These are phyloP conservation scores for Lemur catta DNA, from an alignment of 2,797 vertebrate species.

Conservation along the genomic window DNA sequence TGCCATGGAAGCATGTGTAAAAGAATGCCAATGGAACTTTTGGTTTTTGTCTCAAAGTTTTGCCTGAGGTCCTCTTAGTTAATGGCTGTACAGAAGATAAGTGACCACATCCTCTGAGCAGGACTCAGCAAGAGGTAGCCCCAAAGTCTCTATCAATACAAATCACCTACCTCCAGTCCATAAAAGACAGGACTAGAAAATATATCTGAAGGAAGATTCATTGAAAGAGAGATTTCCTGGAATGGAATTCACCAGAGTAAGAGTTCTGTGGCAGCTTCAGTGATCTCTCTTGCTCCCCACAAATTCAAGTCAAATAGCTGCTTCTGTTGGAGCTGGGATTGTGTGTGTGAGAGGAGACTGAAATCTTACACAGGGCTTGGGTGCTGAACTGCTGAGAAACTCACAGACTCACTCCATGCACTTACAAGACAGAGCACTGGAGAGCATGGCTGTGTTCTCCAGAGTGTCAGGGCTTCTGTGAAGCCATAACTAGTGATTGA, in stretches of 20 bases:
- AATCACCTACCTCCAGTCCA: neutral
- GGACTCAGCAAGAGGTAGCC: neutral
- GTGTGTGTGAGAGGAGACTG: neutral
- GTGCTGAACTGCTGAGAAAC: neutral
- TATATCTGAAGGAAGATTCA: neutral
- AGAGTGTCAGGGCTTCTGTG: neutral
- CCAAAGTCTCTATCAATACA: neutral
- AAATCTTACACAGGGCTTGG: neutral
- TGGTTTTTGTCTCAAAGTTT: neutral
- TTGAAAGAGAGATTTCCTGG: neutral
- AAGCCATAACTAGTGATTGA: neutral
- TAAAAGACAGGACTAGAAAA: neutral
- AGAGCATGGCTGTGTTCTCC: neutral
- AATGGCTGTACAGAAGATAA: neutral
- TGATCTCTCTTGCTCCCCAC: neutral
- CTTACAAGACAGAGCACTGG: neutral
- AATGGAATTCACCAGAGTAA: neutral
- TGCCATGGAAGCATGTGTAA: neutral
- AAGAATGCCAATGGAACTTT: neutral
- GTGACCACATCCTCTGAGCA: neutral
- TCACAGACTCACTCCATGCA: accelerated
- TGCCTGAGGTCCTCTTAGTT: neutral
- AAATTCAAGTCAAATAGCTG: neutral
- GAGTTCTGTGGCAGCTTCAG: neutral
- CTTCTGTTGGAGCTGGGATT: neutral